phyloP scores from a whole-genome alignment of 2,113 vertebrate genomes.

The Climacteris rufus region DNA sequence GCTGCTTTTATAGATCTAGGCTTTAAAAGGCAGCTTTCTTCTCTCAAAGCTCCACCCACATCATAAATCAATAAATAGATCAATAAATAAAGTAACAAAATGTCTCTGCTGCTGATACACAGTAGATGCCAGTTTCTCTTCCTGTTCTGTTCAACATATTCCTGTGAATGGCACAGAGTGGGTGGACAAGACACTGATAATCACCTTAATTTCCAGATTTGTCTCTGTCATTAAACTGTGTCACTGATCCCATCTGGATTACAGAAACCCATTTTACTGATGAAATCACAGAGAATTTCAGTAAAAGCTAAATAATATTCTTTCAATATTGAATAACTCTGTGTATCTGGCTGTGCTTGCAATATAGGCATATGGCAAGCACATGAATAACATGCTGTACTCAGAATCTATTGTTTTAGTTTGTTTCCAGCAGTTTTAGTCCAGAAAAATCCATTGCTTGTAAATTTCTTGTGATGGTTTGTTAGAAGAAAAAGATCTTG shows the following conservation, averaged over 20 bases:
- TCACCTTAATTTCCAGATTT: slow-evolving; percentile 57
- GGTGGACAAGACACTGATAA: slow-evolving; percentile 30
- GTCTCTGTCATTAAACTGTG: slow-evolving; percentile 34
- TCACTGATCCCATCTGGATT: slow-evolving; percentile 63
- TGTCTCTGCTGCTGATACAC: slow-evolving; percentile 20
- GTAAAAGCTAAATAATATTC: slow-evolving; percentile 67
- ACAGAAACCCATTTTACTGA: slow-evolving; percentile 58
- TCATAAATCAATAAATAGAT: slow-evolving; percentile 50
- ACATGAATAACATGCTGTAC: slow-evolving; percentile 50
- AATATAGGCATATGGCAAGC: slow-evolving; percentile 64
- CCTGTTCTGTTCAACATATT: not conserved
- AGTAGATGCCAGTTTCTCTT: slow-evolving; percentile 49
- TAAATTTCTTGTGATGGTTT: slow-evolving; percentile 14
- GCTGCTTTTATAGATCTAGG: slow-evolving; percentile 11
- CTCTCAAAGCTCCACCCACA: not conserved
- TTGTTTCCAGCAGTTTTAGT: slow-evolving; percentile 57
- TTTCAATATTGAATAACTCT: slow-evolving; percentile 60
- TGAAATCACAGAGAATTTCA: slow-evolving; percentile 59
- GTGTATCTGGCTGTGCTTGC: slow-evolving; percentile 57
- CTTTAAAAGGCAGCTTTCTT: slow-evolving; percentile 41
- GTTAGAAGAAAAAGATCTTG: not conserved
- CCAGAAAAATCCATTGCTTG: slow-evolving; percentile 27
- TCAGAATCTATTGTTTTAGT: slow-evolving; percentile 62
- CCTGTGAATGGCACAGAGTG: not conserved
- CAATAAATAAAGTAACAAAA: slow-evolving; percentile 51